phyloP scores from a whole-genome alignment of 2,888 invertebrate genomes.

The Trachelus iudaicus region DNA sequence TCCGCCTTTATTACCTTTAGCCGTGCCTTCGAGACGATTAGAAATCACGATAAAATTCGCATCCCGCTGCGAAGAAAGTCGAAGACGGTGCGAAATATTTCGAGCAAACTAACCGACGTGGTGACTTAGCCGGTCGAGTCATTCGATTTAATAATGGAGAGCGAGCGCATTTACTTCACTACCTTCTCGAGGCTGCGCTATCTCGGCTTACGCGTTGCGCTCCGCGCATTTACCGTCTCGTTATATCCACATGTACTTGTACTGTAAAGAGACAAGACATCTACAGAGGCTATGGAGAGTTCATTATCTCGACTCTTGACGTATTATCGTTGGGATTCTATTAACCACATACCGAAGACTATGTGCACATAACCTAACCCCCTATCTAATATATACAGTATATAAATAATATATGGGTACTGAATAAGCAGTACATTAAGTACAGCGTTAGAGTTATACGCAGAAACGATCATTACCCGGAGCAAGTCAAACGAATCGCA shows the following conservation, averaged over 20 bases:
- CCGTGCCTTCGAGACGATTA: conserved; percentile 1
- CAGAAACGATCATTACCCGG: neutral
- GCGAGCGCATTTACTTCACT: conserved; percentile 8
- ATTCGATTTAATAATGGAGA: conserved; percentile 37
- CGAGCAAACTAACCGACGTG: conserved; percentile 1
- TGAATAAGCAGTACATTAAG: neutral
- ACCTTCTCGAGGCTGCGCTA: too few species aligned
- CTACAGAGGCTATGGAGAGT: neutral
- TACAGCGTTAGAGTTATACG: neutral
- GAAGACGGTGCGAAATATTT: conserved; percentile 11
- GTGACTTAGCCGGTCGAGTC: conserved; percentile 30
- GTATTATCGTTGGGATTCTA: neutral
- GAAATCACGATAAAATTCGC: conserved; percentile 15
- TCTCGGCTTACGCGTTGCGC: neutral
- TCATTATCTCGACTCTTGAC: conserved; percentile 1
- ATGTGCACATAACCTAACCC: neutral
- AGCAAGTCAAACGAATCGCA: neutral
- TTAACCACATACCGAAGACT: neutral
- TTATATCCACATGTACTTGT: neutral
- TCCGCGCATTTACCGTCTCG: neutral
- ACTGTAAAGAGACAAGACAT: neutral
- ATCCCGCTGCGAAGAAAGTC: conserved; percentile 39
- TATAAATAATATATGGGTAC: neutral
- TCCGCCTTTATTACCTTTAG: neutral
- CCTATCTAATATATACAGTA: neutral